Percentiles rank a stretch among this genome's conserved stretches.
Evolutionary conservation across 2,113 vertebrate species (phyloP).

Genomic region (Stomatorhinus ivindoensis): DNA sequence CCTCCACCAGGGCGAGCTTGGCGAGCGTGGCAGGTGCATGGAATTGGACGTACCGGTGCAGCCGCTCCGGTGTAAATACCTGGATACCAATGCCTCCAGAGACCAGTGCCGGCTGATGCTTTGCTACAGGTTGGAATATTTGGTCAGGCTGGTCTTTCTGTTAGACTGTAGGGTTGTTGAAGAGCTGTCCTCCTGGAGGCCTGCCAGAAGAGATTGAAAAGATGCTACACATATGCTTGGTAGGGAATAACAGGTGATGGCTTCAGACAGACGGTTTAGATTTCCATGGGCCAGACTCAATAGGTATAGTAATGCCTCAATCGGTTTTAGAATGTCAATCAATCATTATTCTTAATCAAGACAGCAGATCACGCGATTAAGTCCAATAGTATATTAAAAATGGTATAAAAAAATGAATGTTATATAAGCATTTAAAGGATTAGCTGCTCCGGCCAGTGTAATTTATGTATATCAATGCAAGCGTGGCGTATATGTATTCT

Average conservation of each 20-base stretch:
- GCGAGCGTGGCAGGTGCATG: too few relatives aligned
- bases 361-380: background rate
- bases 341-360: background rate
- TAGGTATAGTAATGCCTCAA: background rate
- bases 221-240: background rate
- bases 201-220: background rate
- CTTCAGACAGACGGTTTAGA: background rate
- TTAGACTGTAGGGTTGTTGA: background rate
- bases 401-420: background rate
- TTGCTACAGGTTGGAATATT: background rate
- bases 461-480: background rate
- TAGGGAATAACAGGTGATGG: background rate
- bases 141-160: background rate
- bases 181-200: background rate
- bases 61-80: too few relatives aligned
- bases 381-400: background rate
- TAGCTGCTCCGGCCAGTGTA: background rate
- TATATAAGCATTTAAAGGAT: background rate
- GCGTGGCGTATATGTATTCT: background rate
- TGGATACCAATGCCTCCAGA: too few relatives aligned
- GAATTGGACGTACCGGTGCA: too few relatives aligned
- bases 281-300: background rate
- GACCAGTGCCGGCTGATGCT: background rate
- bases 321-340: background rate
- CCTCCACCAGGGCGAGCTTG: too few relatives aligned